Conservation (phyloP, 1,140 invertebrate species). For the Pseudoatta argentina region DNA sequence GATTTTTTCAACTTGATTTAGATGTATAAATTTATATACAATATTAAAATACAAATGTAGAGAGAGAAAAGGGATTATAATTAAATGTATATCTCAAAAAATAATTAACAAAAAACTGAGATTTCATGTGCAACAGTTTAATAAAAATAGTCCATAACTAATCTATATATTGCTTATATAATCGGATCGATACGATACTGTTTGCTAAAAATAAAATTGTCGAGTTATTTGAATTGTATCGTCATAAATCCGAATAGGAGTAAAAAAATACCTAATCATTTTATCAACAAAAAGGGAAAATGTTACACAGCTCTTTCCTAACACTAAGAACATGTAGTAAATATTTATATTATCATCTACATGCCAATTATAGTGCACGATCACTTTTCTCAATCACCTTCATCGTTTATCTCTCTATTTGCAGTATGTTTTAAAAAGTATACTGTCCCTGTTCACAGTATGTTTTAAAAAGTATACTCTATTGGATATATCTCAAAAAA, state of each 20-base stretch:
- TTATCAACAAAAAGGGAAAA: conserved; percentile 39
- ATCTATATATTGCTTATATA: conserved; percentile 47
- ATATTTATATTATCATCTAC: conserved; percentile 67
- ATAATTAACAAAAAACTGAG: conserved; percentile 5
- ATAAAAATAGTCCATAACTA: conserved; percentile 41
- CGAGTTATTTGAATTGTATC: conserved; percentile 22
- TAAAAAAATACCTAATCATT: conserved; percentile 41
- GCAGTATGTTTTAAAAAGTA: conserved; percentile 17
- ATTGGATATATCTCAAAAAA: conserved; percentile 18
- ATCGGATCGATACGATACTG: conserved; percentile 19
- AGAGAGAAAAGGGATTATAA: neutral
- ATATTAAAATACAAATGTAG: neutral
- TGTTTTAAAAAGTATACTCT: conserved; percentile 16
- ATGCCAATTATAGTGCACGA: conserved; percentile 48
- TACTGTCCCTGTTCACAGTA: conserved; percentile 10
- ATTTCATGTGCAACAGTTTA: conserved; percentile 41
- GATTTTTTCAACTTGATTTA: neutral
- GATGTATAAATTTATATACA: neutral
- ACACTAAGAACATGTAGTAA: conserved; percentile 73
- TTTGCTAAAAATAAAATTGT: conserved; percentile 27
- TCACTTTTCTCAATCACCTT: conserved; percentile 14
- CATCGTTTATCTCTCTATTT: conserved; percentile 5
- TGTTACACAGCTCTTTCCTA: conserved; percentile 68
- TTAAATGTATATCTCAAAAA: neutral
- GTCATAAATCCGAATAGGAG: conserved; percentile 23